These are phyloP conservation scores for Amazonetta brasiliensis DNA, from an alignment of 2,797 vertebrate genomes.

Conservation along the genomic window DNA sequence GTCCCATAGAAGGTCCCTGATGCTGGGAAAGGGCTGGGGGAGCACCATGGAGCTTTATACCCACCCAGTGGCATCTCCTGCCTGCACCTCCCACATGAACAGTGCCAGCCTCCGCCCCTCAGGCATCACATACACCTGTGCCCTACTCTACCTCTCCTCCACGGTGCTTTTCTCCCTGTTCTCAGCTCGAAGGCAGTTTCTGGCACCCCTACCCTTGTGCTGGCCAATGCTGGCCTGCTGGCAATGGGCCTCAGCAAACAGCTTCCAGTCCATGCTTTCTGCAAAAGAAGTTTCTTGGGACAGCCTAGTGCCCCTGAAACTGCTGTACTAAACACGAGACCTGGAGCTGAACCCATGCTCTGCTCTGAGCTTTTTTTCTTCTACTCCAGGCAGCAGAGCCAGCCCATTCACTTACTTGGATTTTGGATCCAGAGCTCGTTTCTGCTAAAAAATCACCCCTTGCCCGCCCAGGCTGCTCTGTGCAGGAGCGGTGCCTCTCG, in stretches of 20 bases:
- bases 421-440: neutral
- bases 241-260: neutral
- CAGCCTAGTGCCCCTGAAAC: neutral
- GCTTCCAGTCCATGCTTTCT: neutral
- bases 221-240: neutral
- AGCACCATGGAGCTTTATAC: neutral
- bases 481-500: neutral
- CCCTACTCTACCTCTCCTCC: neutral
- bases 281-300: neutral
- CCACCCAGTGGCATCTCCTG: neutral
- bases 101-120: neutral
- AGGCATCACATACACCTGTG: too few species aligned
- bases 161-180: neutral
- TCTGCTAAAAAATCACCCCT: neutral
- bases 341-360: neutral
- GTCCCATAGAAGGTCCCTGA: rapidly evolving
- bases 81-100: neutral
- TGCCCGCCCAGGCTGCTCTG: neutral
- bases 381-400: neutral
- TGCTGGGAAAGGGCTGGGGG: neutral
- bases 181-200: neutral
- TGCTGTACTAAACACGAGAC: neutral
- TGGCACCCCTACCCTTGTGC: neutral
- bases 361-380: neutral
- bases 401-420: neutral